Evolutionary conservation across 2,113 vertebrate species (phyloP).

Genomic region (Halichoerus grypus): DNA sequence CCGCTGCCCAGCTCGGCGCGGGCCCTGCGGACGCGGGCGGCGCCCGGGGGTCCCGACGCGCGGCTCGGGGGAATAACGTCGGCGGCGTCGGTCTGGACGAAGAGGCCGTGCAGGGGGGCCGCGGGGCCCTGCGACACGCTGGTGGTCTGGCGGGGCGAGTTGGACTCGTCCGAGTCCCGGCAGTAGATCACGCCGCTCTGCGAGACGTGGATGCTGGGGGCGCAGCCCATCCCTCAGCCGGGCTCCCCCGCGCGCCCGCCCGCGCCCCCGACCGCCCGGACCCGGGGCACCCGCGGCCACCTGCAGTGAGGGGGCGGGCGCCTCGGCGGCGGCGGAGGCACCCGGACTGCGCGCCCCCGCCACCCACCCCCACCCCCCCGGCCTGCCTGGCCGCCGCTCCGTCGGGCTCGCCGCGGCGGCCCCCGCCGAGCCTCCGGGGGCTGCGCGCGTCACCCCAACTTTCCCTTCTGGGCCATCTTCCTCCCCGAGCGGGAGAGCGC

Average conservation of each 20-base stretch:
- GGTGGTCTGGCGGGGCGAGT: slow-evolving; percentile 94
- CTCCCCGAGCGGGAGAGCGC: slow-evolving; percentile 63
- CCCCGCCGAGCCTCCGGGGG: slow-evolving; percentile 65
- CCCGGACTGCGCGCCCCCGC: slow-evolving; percentile 23
- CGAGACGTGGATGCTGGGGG: slow-evolving; percentile 98
- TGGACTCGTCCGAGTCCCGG: slow-evolving; percentile 97
- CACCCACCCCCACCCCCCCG: not conserved
- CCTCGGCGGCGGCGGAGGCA: not conserved
- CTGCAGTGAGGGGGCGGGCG: slow-evolving; percentile 72
- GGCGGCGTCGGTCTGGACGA: slow-evolving; percentile 95
- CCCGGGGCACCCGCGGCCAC: slow-evolving; percentile 65
- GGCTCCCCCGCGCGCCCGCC: slow-evolving; percentile 59
- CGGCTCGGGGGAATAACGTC: slow-evolving; percentile 92
- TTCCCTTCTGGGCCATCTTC: slow-evolving; percentile 79
- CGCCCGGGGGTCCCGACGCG: slow-evolving; percentile 84
- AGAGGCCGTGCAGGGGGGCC: slow-evolving; percentile 93
- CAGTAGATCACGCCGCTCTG: slow-evolving; percentile 99
- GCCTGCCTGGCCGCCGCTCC: slow-evolving; percentile 47
- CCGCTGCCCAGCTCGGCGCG: slow-evolving; percentile 84
- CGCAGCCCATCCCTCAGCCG: slow-evolving; percentile 95
- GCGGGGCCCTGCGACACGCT: slow-evolving; percentile 94
- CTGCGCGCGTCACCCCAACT: slow-evolving; percentile 81
- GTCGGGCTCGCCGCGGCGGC: slow-evolving; percentile 17
- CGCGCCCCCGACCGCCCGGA: slow-evolving; percentile 69
- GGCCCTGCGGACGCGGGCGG: slow-evolving; percentile 88